Evolutionary conservation across 2,113 vertebrate species (phyloP).

Genomic region (Eptesicus fuscus): DNA sequence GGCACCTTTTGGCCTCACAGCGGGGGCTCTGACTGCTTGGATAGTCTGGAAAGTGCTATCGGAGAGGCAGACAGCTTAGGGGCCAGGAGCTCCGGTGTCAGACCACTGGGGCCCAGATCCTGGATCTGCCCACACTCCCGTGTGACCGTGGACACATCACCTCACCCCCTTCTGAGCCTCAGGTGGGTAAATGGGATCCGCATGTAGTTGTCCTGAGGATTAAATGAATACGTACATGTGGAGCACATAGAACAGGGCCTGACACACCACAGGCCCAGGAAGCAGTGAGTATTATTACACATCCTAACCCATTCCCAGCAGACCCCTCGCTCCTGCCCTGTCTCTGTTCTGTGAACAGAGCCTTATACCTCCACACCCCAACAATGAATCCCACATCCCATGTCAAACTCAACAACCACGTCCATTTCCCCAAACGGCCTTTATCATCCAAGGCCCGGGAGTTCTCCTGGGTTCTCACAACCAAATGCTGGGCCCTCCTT

Average conservation of each 20-base stretch:
- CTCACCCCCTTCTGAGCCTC: not conserved
- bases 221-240: not conserved
- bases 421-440: not conserved
- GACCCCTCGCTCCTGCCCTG: not conserved
- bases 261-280: not conserved
- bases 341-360: not conserved
- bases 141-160: not conserved
- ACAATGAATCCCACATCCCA: no score
- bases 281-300: not conserved
- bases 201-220: not conserved
- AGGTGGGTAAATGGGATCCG: not conserved
- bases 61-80: not conserved
- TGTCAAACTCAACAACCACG: not conserved
- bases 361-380: not conserved
- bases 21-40: not conserved
- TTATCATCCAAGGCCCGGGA: not conserved
- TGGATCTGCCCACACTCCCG: not conserved
- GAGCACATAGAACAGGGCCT: not conserved
- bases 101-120: not conserved
- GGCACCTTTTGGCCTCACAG: not conserved
- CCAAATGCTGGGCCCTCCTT: no score
- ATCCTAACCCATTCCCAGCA: not conserved
- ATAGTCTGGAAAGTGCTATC: not conserved
- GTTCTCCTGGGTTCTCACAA: not conserved
- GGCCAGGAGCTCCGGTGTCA: not conserved